phyloP scores from a whole-genome alignment of 2,113 vertebrate genomes.

The Paradoxurus hermaphroditus region DNA sequence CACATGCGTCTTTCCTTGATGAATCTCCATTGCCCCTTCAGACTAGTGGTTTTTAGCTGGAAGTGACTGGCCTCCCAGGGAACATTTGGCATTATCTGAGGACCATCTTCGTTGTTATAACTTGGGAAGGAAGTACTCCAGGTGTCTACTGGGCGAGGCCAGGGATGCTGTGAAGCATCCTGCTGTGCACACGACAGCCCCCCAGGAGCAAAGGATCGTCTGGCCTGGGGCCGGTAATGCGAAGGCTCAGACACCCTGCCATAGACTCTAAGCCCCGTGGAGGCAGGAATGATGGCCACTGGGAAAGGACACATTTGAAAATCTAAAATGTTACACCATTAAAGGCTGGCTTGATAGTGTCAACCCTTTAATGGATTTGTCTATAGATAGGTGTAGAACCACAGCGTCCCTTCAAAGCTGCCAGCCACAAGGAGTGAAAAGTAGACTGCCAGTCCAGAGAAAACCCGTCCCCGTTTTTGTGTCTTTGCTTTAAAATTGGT shows the following conservation, averaged over 20 bases:
- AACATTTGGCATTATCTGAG: neutral
- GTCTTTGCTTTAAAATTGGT: neutral
- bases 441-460: neutral
- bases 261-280: neutral
- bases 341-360: neutral
- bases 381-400: fast-evolving
- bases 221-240: neutral
- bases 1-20: fast-evolving
- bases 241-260: fast-evolving
- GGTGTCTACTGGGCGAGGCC: neutral
- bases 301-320: fast-evolving
- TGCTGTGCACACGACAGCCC: fast-evolving
- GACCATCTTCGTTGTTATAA: neutral
- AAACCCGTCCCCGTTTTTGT: neutral
- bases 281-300: neutral
- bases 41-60: neutral
- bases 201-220: neutral
- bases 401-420: fast-evolving
- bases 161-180: neutral
- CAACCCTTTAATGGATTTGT: neutral
- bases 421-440: neutral
- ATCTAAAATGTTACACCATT: neutral
- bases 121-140: too few species aligned
- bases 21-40: neutral
- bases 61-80: fast-evolving